phyloP scores from a whole-genome alignment of 2,113 vertebrate genomes.

The Poicephalus meyeri region DNA sequence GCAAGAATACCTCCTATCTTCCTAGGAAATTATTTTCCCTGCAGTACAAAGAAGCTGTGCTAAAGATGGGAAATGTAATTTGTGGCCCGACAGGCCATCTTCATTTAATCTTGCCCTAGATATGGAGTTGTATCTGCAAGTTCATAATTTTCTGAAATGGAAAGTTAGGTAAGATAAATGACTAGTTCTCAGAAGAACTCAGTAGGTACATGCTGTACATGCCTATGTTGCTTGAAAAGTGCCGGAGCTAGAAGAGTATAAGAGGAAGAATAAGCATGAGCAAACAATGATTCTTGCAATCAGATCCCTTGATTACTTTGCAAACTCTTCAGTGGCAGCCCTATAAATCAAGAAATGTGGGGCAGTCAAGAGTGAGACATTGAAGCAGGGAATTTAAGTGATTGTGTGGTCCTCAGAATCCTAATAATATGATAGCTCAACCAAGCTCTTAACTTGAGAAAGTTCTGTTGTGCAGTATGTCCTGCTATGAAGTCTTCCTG shows the following conservation, averaged over 20 bases:
- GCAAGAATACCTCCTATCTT: neutral
- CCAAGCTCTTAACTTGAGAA: neutral
- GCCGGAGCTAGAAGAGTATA: neutral
- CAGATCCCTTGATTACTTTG: neutral
- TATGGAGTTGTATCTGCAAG: neutral
- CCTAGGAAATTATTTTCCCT: neutral
- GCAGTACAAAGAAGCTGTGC: neutral
- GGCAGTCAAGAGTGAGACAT: neutral
- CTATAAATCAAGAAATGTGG: neutral
- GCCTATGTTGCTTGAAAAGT: neutral
- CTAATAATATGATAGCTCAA: neutral
- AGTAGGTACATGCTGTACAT: neutral
- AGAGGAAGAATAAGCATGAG: neutral
- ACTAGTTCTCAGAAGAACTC: neutral
- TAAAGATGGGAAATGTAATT: neutral
- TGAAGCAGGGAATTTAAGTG: neutral
- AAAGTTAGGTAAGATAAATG: neutral
- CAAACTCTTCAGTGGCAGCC: neutral
- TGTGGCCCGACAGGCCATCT: neutral
- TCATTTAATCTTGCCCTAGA: neutral
- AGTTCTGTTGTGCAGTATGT: neutral
- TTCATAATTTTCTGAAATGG: neutral
- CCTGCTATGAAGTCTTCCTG: neutral
- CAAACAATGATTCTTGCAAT: neutral
- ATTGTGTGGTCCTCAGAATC: neutral